These are phyloP conservation scores for Nymphalis c-album DNA, from an alignment of 2,888 invertebrate genomes.

Conservation along the genomic window DNA sequence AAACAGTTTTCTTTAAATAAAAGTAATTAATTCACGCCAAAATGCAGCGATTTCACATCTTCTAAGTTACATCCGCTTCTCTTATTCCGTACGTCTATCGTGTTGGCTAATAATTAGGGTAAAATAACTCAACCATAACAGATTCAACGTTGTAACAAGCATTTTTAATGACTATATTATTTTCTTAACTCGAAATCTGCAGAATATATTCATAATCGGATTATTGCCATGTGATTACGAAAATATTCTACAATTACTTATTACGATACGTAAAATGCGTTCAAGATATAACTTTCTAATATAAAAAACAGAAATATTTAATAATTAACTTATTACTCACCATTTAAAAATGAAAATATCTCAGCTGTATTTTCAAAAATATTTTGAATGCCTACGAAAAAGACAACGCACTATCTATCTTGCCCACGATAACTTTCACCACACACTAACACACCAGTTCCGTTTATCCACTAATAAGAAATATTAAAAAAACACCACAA, in stretches of 20 bases:
- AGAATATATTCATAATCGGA: too few species aligned
- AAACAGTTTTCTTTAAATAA: too few species aligned
- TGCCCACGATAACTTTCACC: conserved; percentile 65
- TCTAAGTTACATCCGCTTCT: conserved; percentile 7
- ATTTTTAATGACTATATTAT: not conserved
- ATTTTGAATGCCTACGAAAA: conserved; percentile 36
- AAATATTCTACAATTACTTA: not conserved
- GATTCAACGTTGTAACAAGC: conserved; percentile 1
- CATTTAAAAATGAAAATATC: conserved; percentile 2
- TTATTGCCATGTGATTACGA: not conserved
- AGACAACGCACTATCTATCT: conserved; percentile 44
- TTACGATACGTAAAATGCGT: not conserved
- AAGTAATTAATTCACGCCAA: not conserved
- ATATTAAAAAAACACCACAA: conserved; percentile 19
- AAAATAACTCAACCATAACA: conserved; percentile 22
- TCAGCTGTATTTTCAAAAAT: conserved; percentile 30
- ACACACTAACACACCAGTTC: conserved; percentile 47
- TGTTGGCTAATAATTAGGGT: conserved; percentile 17
- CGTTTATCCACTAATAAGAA: conserved; percentile 38
- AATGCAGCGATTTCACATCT: conserved; percentile 6
- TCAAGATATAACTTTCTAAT: not conserved
- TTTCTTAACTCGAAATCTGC: not conserved
- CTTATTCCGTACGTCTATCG: conserved; percentile 3
- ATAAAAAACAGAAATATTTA: not conserved
- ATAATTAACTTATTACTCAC: conserved; percentile 13